Evolutionary conservation across 2,797 vertebrate genomes (phyloP), one percentile per base, ranked within the genome.

Genomic region (Myiothlypis coronata): DNA sequence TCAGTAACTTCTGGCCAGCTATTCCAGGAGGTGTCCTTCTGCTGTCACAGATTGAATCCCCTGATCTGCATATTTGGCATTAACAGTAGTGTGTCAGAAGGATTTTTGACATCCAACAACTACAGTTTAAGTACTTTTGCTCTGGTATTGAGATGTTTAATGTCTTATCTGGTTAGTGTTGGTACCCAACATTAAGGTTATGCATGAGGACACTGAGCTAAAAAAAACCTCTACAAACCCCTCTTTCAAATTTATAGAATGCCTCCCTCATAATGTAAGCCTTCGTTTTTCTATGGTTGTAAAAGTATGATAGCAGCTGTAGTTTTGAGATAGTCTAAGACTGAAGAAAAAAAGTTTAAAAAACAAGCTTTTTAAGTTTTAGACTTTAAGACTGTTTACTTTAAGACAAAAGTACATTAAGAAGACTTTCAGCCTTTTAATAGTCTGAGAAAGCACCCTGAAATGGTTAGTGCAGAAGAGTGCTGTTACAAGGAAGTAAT

Each of bases 21-120:
- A 10, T 94, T 95, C 72, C 83, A 90, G 93, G 81, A 93, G 64
- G 43, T 89, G 85, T 86, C 60, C 41, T 94, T 37, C 53, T 52
- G 7, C 43, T 87, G 0, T 20, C 59, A 78, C 69, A 93, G 82
- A 76, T 30, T 67, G 52, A 75, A 57, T 74, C 87, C 77, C 72
- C 82, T 89, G 57, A 71, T 84, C 44, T 57, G 32, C 69, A 43
- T 94, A 70, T 71, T 68, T 95, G 75, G 59, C 49, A 50, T 82
- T 75, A 90, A 37, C 43, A 52, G 35, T 63, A 8, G 35, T 84
- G 50, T 87, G 32, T 43, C 39, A 83, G 46, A 50, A 77, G 23
- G n/a, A 52, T 44, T 32, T 47, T 53, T 53, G 50, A 53, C 18
- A 32, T 53, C 50, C 52, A 53, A 6, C 52, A 32, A 8, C 7